Conservation (phyloP, 2,113 vertebrate genomes). For the Rhinolophus ferrumequinum region DNA sequence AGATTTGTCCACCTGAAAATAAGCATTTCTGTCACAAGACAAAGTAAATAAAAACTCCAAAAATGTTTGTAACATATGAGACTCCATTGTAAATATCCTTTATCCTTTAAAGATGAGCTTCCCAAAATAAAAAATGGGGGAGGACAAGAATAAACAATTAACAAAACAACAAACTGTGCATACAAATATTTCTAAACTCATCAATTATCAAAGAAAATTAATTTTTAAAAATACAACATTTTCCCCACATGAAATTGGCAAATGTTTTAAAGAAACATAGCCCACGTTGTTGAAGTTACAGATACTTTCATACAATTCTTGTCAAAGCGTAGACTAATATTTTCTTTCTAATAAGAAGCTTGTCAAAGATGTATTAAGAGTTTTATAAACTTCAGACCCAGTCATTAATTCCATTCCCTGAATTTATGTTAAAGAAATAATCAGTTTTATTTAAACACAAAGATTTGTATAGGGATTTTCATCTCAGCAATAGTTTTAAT, state of each 20-base stretch:
- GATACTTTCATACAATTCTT: background rate
- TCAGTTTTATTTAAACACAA: background rate
- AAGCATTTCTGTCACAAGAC: background rate
- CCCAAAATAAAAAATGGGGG: background rate
- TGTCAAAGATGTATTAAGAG: background rate
- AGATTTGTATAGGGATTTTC: background rate
- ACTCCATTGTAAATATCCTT: constrained; percentile 14
- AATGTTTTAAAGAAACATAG: background rate
- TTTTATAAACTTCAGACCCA: background rate
- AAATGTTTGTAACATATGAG: background rate
- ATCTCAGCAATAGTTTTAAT: background rate
- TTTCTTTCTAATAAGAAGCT: background rate
- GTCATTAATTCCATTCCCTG: background rate
- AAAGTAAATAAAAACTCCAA: background rate
- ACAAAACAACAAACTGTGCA: background rate
- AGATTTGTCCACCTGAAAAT: background rate
- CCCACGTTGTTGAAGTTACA: background rate
- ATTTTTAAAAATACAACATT: background rate
- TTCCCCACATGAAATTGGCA: background rate
- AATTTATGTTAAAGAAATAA: background rate
- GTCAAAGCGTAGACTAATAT: background rate
- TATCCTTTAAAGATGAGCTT: constrained; percentile 27
- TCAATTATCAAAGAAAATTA: background rate
- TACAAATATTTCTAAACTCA: constrained; percentile 31
- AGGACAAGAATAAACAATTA: constrained; percentile 8